Conservation (phyloP, 2,888 invertebrate species). For the Standfussiana lucernea region DNA sequence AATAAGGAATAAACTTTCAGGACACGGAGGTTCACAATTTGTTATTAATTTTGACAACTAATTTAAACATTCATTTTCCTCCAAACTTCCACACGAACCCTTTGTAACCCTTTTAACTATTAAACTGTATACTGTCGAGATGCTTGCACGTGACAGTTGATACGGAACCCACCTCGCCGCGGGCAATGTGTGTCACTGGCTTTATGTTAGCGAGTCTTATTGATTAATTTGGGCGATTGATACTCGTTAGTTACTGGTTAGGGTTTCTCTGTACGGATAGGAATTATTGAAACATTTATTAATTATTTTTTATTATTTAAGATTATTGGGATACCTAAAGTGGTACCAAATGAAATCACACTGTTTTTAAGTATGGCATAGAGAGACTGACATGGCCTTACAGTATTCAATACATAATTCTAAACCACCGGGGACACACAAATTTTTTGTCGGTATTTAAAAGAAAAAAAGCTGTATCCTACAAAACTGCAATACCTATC, state of each 20-base stretch:
- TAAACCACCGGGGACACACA: no score
- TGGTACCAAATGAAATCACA: not conserved
- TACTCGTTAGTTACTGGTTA: constrained; percentile 4
- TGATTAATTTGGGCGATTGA: constrained; percentile 26
- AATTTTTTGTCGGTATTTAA: no score
- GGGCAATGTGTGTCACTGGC: constrained; percentile 55
- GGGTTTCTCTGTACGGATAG: not conserved
- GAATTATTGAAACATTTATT: not conserved
- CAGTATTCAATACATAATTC: no score
- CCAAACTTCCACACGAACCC: constrained; percentile 26
- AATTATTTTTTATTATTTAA: no score
- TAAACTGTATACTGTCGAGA: constrained; percentile 12
- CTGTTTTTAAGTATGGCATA: not conserved
- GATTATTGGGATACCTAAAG: not conserved
- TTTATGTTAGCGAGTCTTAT: constrained; percentile 19
- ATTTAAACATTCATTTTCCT: constrained; percentile 22
- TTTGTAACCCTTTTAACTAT: constrained; percentile 40
- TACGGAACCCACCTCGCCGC: constrained; percentile 45
- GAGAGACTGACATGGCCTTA: not conserved
- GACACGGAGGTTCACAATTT: not conserved
- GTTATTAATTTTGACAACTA: constrained; percentile 22
- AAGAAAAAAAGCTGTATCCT: no score
- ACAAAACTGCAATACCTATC: no score
- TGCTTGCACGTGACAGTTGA: constrained; percentile 59
- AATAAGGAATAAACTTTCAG: not conserved